A percentile compares a stretch with the other conserved stretches of the same genome.
phyloP scores from a whole-genome alignment of 2,113 vertebrate genomes.

The Ibidorhyncha struthersii region DNA sequence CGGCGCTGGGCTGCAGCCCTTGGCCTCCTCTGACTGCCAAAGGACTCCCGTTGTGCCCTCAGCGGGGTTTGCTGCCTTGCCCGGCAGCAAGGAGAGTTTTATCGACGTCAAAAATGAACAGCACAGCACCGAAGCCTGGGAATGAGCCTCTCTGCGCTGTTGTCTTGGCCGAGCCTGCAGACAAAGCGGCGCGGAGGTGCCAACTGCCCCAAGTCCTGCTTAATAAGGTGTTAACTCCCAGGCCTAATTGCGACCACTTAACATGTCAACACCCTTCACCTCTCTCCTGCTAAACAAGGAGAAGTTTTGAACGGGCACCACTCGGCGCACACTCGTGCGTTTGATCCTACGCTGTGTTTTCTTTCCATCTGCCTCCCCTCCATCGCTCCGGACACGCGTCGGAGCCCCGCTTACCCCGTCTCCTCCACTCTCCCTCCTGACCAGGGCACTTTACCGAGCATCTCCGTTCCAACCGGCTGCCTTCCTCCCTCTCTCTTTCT shows the following conservation, averaged over 20 bases:
- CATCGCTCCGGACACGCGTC: rapidly evolving
- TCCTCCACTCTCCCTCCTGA: not conserved
- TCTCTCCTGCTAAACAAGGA: not conserved
- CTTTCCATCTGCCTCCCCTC: not conserved
- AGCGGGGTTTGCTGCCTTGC: not conserved
- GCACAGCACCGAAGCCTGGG: not conserved
- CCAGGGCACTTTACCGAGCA: not conserved
- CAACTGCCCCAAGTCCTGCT: not conserved
- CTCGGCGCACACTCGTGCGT: rapidly evolving
- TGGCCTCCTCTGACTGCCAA: not conserved
- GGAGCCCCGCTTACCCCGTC: not conserved
- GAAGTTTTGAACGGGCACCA: not conserved
- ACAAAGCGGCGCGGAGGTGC: not conserved
- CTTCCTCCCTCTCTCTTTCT: not conserved
- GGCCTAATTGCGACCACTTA: constrained; percentile 37
- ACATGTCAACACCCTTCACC: constrained; percentile 45
- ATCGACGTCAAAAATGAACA: rapidly evolving
- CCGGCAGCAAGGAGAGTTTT: not conserved
- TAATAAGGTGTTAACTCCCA: constrained; percentile 50
- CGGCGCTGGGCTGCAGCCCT: not conserved
- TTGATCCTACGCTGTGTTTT: not conserved
- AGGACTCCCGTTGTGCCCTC: rapidly evolving
- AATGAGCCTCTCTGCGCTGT: rapidly evolving
- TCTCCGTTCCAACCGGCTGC: rapidly evolving
- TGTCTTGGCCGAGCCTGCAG: not conserved